Evolutionary conservation across 2,113 vertebrate species (phyloP), one percentile per base, ranked within the genome.

Genomic region (Siphamia tubifer): DNA sequence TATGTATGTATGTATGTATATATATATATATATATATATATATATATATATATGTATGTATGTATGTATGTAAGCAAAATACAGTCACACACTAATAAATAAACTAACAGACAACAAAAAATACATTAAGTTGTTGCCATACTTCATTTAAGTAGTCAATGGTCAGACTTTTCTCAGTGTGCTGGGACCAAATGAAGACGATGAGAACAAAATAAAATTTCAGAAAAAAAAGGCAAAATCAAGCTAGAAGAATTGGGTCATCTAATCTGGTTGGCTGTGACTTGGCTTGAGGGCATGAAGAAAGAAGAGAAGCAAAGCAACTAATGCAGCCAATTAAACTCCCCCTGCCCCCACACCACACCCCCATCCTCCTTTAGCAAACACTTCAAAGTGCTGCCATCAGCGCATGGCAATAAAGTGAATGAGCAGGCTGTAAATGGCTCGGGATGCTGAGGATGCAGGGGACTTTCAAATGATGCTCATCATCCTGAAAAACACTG

Each of bases 341-440:
- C 23, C 68, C 64, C 47, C 57, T 25, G 27, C 30, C 23, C 55
- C 48, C 39, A 7, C 45, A 8, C 39, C 21, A n/a, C 32, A 31
- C 35, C 38, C 28, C 40, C 62, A 31, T 42, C 49, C 63, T 38
- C 28, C 47, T 42, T 58, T 16, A 77, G 61, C 71, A 77, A 81
- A 75, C 84, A 78, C 79, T 86, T 78, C 70, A 87, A 77, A 83
- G 86, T 85, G 84, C 77, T 83, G 69, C 86, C 81, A 89, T 87
- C 79, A 87, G 84, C 74, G 61, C 56, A 77, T 27, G 68, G 87
- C 77, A 72, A 69, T 82, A 78, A 74, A 77, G 73, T 56, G 77
- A 89, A 86, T 53, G 77, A 81, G 75, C 36, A 74, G 60, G 38
- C 72, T 43, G 42, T 67, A 79, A 84, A 82, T 81, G 64, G 63